These are phyloP conservation scores for Steinernema hermaphroditum DNA, from an alignment of 2,888 invertebrate genomes.

Conservation along the genomic window DNA sequence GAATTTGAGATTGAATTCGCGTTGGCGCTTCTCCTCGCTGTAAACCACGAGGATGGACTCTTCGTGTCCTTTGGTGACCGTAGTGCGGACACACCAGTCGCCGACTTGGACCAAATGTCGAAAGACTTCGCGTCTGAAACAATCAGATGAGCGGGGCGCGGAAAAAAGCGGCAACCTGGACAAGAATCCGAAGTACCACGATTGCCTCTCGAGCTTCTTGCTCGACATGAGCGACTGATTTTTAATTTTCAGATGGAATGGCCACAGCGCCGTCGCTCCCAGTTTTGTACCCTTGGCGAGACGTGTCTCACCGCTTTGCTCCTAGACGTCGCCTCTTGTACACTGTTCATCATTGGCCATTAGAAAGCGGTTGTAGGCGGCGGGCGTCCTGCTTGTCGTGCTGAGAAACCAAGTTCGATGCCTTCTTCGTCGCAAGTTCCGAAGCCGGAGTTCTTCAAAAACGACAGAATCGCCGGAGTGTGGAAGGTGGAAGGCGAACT, in stretches of 20 bases:
- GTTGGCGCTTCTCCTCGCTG: neutral
- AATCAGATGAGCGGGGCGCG: neutral
- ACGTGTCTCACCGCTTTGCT: no score
- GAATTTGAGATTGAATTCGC: neutral
- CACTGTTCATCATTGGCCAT: no score
- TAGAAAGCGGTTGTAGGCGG: no score
- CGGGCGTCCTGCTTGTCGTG: neutral
- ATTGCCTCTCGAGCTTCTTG: conserved; percentile 13
- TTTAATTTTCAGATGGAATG: no score
- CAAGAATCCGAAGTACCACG: conserved; percentile 27
- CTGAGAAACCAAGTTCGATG: conserved; percentile 1
- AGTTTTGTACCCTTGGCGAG: no score
- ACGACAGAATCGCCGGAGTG: conserved; percentile 12
- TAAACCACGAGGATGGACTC: conserved; percentile 26
- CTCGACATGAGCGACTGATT: no score
- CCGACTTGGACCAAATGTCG: conserved; percentile 19
- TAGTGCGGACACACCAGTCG: conserved; percentile 32
- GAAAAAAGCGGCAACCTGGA: neutral
- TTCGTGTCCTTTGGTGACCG: conserved; percentile 26
- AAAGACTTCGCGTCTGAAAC: conserved; percentile 19
- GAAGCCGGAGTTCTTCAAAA: conserved; percentile 27
- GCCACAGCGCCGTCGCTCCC: no score
- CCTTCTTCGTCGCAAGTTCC: conserved; percentile 1
- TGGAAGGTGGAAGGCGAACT: conserved; percentile 36
- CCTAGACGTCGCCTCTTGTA: no score